Evolutionary conservation across 1,140 invertebrate species (phyloP).

Genomic region (Cotesia glomerata): DNA sequence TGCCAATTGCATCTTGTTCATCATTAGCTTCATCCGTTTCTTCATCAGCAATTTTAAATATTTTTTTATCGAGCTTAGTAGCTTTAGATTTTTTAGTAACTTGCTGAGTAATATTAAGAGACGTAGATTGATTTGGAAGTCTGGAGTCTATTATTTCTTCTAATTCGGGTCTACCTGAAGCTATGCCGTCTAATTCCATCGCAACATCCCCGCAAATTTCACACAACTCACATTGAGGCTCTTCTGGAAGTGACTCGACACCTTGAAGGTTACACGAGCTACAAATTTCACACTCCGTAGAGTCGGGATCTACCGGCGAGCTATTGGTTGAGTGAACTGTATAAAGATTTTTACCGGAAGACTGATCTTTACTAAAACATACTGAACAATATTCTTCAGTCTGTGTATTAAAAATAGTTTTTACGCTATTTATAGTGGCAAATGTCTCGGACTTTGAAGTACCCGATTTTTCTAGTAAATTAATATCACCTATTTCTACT

Average conservation of each 20-base stretch:
- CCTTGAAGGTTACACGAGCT: constrained; percentile 51
- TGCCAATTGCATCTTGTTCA: constrained; percentile 41
- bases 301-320: constrained; percentile 51
- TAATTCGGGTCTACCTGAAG: constrained; percentile 32
- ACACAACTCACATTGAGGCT: constrained; percentile 49
- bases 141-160: constrained; percentile 24
- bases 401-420: constrained; percentile 41
- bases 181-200: constrained; percentile 35
- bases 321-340: constrained; percentile 52
- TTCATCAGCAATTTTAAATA: constrained; percentile 25
- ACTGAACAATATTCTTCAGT: constrained; percentile 56
- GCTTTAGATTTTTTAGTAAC: constrained; percentile 20
- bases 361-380: constrained; percentile 52
- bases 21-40: constrained; percentile 39
- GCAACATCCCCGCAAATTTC: constrained; percentile 57
- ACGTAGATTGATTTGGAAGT: constrained; percentile 16
- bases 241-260: constrained; percentile 16
- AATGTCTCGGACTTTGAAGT: constrained; percentile 28
- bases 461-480: constrained; percentile 6
- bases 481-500: constrained; percentile 6
- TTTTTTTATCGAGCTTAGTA: constrained; percentile 7
- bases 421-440: constrained; percentile 41
- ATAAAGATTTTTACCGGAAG: constrained; percentile 47
- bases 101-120: constrained; percentile 39
- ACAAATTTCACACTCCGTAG: constrained; percentile 59